Evolutionary conservation across 1,140 invertebrate species (phyloP).

Genomic region (Bombus vancouverensis): DNA sequence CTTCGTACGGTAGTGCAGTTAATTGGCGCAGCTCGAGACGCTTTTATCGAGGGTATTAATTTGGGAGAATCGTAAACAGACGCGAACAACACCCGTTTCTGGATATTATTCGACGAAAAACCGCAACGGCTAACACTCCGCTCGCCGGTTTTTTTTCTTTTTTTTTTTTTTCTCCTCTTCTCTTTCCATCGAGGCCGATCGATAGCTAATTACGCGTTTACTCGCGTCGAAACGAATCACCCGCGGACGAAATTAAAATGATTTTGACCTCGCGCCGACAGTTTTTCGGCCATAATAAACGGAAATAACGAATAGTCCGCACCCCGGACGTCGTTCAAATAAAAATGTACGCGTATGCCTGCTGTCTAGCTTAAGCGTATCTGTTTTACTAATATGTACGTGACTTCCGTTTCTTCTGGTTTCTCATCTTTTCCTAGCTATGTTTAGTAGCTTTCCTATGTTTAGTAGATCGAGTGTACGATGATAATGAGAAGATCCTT

Average conservation of each 20-base stretch:
- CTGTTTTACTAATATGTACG: conserved; percentile 42
- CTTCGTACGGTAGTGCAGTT: conserved; percentile 42
- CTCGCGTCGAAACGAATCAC: conserved; percentile 45
- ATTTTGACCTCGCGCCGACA: conserved; percentile 31
- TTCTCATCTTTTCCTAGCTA: background rate
- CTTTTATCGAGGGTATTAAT: conserved; percentile 54
- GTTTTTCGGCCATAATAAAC: conserved; percentile 55
- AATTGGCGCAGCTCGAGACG: conserved; percentile 57
- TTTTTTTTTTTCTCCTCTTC: background rate
- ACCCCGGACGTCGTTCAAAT: conserved; percentile 15
- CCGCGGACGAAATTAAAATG: conserved; percentile 63
- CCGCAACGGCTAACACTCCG: background rate
- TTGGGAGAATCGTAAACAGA: conserved; percentile 47
- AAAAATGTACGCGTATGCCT: conserved; percentile 25
- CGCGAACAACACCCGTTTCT: conserved; percentile 23
- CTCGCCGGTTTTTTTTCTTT: background rate
- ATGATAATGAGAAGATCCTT: background rate
- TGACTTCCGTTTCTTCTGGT: background rate
- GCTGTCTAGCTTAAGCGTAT: conserved; percentile 26
- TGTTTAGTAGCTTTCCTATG: no score
- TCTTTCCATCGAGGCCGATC: background rate
- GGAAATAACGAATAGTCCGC: conserved; percentile 51
- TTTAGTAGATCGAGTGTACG: background rate
- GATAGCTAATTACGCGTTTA: conserved; percentile 66
- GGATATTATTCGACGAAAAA: conserved; percentile 60